Percentiles rank a stretch among this genome's conserved stretches.
Conservation (phyloP, 1,140 invertebrate genomes). For the Lucilia cuprina region DNA sequence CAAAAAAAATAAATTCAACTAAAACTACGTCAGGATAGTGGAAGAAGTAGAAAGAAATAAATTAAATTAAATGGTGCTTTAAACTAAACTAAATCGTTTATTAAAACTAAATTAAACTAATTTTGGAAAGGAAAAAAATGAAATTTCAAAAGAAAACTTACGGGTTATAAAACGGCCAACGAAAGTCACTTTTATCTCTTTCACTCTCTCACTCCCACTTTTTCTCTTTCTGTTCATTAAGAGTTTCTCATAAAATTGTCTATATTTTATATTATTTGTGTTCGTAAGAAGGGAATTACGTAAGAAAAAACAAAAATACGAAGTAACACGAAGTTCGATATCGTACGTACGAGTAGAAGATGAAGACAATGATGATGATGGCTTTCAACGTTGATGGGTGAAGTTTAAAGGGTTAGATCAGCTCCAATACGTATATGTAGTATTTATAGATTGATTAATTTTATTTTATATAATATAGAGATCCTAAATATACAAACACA, state of each 20-base stretch:
- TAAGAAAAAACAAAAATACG: not conserved
- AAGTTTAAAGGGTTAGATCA: not conserved
- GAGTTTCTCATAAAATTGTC: not conserved
- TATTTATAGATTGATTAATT: not conserved
- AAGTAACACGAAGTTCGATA: not conserved
- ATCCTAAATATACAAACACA: constrained; percentile 19
- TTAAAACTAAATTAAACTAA: constrained; percentile 36
- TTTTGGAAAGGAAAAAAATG: not conserved
- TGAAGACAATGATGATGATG: constrained; percentile 21
- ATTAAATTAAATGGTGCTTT: constrained; percentile 4
- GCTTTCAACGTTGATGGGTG: not conserved
- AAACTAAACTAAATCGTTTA: constrained; percentile 19
- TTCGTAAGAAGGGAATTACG: not conserved
- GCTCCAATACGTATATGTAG: not conserved
- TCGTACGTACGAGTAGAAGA: not conserved
- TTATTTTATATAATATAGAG: not conserved
- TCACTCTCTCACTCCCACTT: constrained; percentile 16
- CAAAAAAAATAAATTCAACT: not conserved
- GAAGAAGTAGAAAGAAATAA: not conserved
- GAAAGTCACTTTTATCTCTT: not conserved
- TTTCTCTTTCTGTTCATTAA: not conserved
- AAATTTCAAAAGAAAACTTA: constrained; percentile 32
- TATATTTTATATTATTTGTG: not conserved
- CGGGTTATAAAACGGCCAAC: constrained; percentile 27
- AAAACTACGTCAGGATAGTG: not conserved